Evolutionary conservation across 2,113 vertebrate species (phyloP).

Genomic region (Mobula birostris): DNA sequence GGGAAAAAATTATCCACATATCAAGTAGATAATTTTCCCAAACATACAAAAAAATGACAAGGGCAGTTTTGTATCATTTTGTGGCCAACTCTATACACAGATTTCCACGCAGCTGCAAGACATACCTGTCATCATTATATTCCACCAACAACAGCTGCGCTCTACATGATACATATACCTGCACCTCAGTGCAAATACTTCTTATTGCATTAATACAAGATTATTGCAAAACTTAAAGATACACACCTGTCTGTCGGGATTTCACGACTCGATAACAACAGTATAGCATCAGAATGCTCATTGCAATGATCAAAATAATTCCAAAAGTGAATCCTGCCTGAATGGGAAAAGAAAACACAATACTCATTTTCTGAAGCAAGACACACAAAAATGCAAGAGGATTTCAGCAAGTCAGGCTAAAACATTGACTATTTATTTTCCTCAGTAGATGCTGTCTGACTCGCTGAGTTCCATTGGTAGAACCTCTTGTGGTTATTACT

Average conservation of each 20-base stretch:
- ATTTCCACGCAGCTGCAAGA: not conserved
- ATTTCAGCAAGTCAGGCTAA: too few relatives aligned
- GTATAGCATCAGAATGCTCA: slow-evolving; percentile 84
- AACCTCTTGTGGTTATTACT: too few relatives aligned
- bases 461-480: too few relatives aligned
- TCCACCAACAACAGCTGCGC: not conserved
- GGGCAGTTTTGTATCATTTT: too few relatives aligned
- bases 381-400: too few relatives aligned
- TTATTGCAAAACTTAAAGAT: not conserved
- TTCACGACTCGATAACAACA: slow-evolving; percentile 86
- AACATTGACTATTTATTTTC: too few relatives aligned
- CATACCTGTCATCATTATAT: not conserved
- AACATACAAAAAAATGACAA: not conserved
- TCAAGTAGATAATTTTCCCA: not conserved
- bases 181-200: not conserved
- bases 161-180: not conserved
- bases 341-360: slow-evolving; percentile 41
- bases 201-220: not conserved
- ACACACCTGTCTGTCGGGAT: slow-evolving; percentile 76
- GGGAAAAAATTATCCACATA: too few relatives aligned
- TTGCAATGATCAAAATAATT: slow-evolving; percentile 70
- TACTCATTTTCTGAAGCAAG: not conserved
- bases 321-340: slow-evolving; percentile 92
- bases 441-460: too few relatives aligned
- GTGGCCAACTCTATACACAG: too few relatives aligned